Evolutionary conservation across 2,113 vertebrate species (phyloP).

Genomic region (Perccottus glenii): DNA sequence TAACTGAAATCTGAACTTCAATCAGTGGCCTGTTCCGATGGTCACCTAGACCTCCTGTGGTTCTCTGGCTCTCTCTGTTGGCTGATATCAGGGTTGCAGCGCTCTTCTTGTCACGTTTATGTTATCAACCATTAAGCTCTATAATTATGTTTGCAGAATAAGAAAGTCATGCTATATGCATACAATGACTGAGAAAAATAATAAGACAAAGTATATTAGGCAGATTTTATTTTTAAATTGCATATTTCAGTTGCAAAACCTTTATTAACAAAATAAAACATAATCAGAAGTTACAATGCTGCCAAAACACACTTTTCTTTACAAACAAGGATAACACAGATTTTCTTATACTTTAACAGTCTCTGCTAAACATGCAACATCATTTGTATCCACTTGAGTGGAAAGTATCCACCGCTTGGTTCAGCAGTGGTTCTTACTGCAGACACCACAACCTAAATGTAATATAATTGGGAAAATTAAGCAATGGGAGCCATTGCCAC

Average conservation of each 20-base stretch:
- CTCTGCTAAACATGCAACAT: neutral
- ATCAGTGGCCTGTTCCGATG: neutral
- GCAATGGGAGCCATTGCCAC: slow-evolving; percentile 19
- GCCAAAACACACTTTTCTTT: slow-evolving; percentile 19
- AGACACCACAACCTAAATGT: neutral
- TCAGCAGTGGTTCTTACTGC: neutral
- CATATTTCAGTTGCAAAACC: neutral
- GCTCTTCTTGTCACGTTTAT: neutral
- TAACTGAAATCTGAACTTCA: slow-evolving; percentile 34
- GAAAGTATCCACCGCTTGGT: neutral
- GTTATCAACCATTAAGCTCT: too few species aligned
- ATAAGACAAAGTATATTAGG: too few species aligned
- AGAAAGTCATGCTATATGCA: too few species aligned
- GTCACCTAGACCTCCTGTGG: neutral
- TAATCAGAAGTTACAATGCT: neutral
- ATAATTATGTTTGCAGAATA: too few species aligned
- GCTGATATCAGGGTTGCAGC: slow-evolving; percentile 21
- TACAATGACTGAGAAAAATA: too few species aligned
- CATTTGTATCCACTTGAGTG: neutral
- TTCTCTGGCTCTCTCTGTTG: slow-evolving; percentile 55
- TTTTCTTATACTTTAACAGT: neutral
- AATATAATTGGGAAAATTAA: slow-evolving; percentile 19
- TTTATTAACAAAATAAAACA: slow-evolving; percentile 14
- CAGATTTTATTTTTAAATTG: too few species aligned
- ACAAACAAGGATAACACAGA: neutral